Conservation (phyloP, 1,140 invertebrate species). For the Atta cephalotes region DNA sequence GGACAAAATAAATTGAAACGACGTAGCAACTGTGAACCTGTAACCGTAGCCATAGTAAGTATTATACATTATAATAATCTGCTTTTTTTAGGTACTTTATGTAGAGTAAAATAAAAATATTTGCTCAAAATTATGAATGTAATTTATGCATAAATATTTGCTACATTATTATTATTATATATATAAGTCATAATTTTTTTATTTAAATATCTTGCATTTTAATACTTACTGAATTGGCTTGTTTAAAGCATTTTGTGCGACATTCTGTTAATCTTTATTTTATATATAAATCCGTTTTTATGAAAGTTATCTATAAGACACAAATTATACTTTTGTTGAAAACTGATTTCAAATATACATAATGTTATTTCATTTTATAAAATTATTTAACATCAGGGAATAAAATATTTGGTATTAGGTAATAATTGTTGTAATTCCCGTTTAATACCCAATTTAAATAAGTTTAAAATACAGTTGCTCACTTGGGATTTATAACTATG, state of each 20-base stretch:
- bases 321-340: not conserved
- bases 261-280: constrained; percentile 14
- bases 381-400: not conserved
- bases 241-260: not conserved
- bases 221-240: not conserved
- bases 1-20: not conserved
- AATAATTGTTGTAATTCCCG: not conserved
- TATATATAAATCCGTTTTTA: not conserved
- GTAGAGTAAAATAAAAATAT: not conserved
- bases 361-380: constrained; percentile 6
- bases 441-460: not conserved
- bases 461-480: constrained; percentile 11
- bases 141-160: not conserved
- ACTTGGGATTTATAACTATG: constrained; percentile 3
- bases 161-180: not conserved
- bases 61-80: not conserved
- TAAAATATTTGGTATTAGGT: constrained; percentile 24
- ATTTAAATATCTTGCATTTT: not conserved
- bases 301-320: not conserved
- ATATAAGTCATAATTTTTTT: not conserved
- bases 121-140: not conserved
- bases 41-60: constrained; percentile 64
- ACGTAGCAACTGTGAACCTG: constrained; percentile 12
- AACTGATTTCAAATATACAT: not conserved
- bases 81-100: not conserved